These are phyloP conservation scores for Doris montereyensis DNA, from an alignment of 2,888 invertebrate species.

Conservation along the genomic window DNA sequence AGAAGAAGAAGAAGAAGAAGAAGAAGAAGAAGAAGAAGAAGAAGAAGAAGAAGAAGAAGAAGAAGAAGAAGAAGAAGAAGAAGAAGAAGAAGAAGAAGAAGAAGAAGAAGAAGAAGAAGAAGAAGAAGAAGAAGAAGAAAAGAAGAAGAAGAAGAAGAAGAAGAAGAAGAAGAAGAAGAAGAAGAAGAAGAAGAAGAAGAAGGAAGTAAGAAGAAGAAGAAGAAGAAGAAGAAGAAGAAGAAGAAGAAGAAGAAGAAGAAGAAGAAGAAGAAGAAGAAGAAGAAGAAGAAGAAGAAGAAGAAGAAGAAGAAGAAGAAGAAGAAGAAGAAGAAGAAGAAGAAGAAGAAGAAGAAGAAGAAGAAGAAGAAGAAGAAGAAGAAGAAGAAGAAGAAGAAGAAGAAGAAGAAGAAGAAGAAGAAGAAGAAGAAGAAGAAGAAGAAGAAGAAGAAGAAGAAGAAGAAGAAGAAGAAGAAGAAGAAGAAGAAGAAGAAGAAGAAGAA, in stretches of 20 bases:
- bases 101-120: not conserved
- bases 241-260: not conserved
- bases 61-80: not conserved
- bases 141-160: not conserved
- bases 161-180: not conserved
- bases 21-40: not conserved
- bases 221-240: not conserved
- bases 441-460: too few species aligned
- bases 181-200: not conserved
- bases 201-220: not conserved
- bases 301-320: not conserved
- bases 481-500: too few species aligned
- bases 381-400: too few species aligned
- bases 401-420: too few species aligned
- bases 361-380: too few species aligned
- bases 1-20: not conserved
- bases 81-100: not conserved
- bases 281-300: not conserved
- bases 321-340: not conserved
- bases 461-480: too few species aligned
- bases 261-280: not conserved
- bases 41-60: not conserved
- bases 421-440: too few species aligned
- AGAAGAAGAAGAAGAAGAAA: not conserved
- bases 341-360: not conserved